Percentiles rank a stretch among this genome's conserved stretches.
These are phyloP conservation scores for Oryzias curvinotus DNA, from an alignment of 2,113 vertebrate species.

Conservation along the genomic window DNA sequence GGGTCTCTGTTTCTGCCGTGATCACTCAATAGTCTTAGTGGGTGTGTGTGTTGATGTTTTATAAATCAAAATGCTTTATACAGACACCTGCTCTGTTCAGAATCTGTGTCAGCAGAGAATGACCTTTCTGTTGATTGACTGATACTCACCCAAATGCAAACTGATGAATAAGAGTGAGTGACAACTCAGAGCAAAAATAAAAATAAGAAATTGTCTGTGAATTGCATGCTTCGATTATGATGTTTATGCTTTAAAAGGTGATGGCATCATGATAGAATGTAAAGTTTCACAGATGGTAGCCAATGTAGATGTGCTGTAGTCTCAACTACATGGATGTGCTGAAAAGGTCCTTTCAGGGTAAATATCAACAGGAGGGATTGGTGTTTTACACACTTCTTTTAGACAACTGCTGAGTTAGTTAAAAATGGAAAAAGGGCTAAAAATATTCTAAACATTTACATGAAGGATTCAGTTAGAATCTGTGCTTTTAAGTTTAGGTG, in stretches of 20 bases:
- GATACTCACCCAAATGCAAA: background rate
- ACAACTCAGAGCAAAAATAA: background rate
- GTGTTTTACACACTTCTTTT: too few species aligned
- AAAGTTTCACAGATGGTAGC: background rate
- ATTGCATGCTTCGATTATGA: background rate
- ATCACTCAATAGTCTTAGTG: too few species aligned
- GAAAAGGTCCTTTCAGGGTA: too few species aligned
- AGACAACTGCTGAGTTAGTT: too few species aligned
- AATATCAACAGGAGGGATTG: too few species aligned
- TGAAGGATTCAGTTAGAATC: too few species aligned
- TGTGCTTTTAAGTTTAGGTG: too few species aligned
- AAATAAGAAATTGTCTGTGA: background rate
- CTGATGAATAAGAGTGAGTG: background rate
- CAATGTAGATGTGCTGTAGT: constrained; percentile 2
- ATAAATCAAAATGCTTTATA: background rate
- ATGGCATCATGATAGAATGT: background rate
- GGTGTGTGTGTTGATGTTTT: background rate
- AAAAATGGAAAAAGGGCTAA: too few species aligned
- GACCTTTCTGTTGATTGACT: background rate
- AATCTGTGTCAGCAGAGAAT: constrained; percentile 1
- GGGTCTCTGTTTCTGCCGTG: constrained; percentile 24
- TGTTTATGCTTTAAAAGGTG: background rate
- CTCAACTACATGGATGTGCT: too few species aligned
- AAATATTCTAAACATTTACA: too few species aligned
- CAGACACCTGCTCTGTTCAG: background rate